Conservation (phyloP, 1,140 invertebrate genomes). For the Paraescarpia echinospica region DNA sequence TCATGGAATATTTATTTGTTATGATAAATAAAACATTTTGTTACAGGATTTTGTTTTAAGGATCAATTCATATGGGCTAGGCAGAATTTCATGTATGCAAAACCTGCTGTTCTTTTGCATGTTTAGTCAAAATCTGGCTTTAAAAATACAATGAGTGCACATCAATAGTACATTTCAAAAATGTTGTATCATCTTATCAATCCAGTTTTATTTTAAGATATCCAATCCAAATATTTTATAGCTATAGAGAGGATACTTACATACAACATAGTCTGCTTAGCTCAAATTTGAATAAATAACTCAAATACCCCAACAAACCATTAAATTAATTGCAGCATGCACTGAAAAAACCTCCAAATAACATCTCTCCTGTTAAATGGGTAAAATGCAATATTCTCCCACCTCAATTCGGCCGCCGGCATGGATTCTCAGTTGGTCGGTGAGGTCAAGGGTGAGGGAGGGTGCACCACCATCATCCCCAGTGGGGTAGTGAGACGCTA, state of each 20-base stretch:
- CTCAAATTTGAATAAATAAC: no score
- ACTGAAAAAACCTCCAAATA: not conserved
- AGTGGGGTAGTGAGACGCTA: constrained; percentile 34
- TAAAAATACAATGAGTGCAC: not conserved
- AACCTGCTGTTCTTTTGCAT: no score
- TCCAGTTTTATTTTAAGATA: no score
- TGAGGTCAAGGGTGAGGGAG: constrained; percentile 35
- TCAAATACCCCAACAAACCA: no score
- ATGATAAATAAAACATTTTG: not conserved
- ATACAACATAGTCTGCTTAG: no score
- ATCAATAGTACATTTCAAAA: not conserved
- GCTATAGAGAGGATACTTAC: no score
- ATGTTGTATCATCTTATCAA: no score
- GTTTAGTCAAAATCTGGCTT: no score
- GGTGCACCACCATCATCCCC: constrained; percentile 27
- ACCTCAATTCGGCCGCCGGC: constrained; percentile 43
- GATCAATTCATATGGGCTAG: no score
- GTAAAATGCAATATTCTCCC: not conserved
- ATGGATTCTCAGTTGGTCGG: constrained; percentile 36
- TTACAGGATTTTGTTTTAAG: not conserved
- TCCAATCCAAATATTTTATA: no score
- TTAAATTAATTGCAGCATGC: not conserved
- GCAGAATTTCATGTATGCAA: no score
- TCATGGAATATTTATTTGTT: not conserved
- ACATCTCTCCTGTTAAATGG: not conserved